A percentile compares a stretch with the other conserved stretches of the same genome.
These are phyloP conservation scores for Phoebastria nigripes DNA, from an alignment of 2,797 vertebrate species.

Conservation along the genomic window DNA sequence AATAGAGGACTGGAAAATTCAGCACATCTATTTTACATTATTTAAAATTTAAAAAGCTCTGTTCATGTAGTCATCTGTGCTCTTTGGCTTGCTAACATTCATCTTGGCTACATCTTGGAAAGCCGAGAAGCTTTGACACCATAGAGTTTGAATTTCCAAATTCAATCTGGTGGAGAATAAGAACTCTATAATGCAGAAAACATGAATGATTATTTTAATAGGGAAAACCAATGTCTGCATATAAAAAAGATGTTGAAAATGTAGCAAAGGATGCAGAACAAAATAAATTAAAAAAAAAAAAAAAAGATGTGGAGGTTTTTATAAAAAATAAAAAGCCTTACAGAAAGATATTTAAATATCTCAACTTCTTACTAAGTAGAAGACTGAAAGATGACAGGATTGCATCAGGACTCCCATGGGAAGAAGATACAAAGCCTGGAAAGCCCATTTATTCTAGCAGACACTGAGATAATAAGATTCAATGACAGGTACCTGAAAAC, in stretches of 20 bases:
- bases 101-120: not conserved
- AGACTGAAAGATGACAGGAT: not conserved
- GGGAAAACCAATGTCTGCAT: not conserved
- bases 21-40: not conserved
- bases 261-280: not conserved
- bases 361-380: slow-evolving; percentile 1
- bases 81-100: not conserved
- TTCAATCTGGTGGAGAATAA: not conserved
- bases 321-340: not conserved
- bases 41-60: not conserved
- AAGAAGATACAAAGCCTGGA: not conserved
- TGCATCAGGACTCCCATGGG: not conserved
- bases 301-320: not conserved
- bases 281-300: not conserved
- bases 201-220: not conserved
- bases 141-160: not conserved
- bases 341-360: not conserved
- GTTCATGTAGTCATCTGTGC: not conserved
- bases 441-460: slow-evolving; percentile 29
- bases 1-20: not conserved
- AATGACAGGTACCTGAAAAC: slow-evolving; percentile 23
- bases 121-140: not conserved
- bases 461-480: not conserved
- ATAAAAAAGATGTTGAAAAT: not conserved
- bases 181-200: not conserved